phyloP scores from a whole-genome alignment of 1,140 invertebrate genomes.

The Tetramorium alpestre region DNA sequence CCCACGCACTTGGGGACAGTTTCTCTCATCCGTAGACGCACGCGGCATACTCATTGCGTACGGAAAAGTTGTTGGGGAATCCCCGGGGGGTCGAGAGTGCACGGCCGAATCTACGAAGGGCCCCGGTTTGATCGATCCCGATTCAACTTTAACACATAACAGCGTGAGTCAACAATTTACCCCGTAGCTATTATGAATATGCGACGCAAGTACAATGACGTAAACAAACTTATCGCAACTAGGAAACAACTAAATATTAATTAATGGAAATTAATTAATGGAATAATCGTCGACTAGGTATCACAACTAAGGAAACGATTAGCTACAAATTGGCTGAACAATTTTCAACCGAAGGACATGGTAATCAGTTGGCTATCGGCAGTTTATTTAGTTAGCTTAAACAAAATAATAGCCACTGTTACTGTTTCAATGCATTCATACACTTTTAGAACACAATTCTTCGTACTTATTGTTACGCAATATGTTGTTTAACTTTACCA shows the following conservation, averaged over 20 bases:
- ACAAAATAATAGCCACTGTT: too few relatives aligned
- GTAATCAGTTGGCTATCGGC: neutral
- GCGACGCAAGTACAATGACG: neutral
- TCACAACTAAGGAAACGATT: neutral
- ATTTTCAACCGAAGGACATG: neutral
- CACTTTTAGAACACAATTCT: too few relatives aligned
- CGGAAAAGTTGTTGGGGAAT: conserved; percentile 42
- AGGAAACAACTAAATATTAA: neutral
- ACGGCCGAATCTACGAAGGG: neutral
- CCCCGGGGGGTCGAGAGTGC: neutral
- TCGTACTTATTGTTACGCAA: too few relatives aligned
- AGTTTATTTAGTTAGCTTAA: too few relatives aligned
- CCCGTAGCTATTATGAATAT: neutral
- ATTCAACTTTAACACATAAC: neutral
- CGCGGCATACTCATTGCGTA: conserved; percentile 58
- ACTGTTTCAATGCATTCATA: too few relatives aligned
- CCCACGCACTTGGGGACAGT: conserved; percentile 9
- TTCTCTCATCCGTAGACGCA: conserved; percentile 63
- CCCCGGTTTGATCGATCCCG: too few relatives aligned
- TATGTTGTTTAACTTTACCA: neutral
- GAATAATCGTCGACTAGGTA: neutral
- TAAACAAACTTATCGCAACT: neutral
- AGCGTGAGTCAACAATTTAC: neutral
- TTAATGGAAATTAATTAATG: too few relatives aligned
- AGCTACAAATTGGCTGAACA: neutral